Conservation (phyloP, 2,888 invertebrate genomes). For the Trileptium ribeirensis region DNA sequence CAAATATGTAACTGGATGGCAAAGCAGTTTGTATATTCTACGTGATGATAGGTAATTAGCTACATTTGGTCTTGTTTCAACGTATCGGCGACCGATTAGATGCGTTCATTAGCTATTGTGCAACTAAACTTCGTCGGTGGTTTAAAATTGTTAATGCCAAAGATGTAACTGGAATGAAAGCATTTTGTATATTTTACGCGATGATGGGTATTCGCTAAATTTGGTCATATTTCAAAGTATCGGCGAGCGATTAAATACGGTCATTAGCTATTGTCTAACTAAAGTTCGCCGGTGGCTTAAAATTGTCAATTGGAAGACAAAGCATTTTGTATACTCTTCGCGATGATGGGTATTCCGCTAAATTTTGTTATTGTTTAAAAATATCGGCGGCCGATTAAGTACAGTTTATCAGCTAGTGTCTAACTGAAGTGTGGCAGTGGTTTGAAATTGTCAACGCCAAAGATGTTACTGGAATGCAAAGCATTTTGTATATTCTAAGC, state of each 20-base stretch:
- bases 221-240: constrained; percentile 98
- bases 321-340: constrained; percentile 79
- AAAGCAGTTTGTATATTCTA: constrained; percentile 85
- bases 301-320: constrained; percentile 72
- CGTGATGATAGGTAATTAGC: constrained; percentile 76
- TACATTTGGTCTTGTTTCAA: constrained; percentile 96
- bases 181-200: constrained; percentile 77
- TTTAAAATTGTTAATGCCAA: no score
- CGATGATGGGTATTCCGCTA: constrained; percentile 80
- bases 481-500: constrained; percentile 76
- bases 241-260: constrained; percentile 92
- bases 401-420: constrained; percentile 62
- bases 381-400: constrained; percentile 88
- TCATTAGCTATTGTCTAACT: constrained; percentile 52
- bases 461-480: no score
- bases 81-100: constrained; percentile 88
- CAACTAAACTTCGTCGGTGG: constrained; percentile 10
- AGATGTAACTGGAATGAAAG: no score
- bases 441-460: no score
- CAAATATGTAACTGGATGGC: constrained; percentile 67
- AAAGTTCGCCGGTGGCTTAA: constrained; percentile 21
- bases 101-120: constrained; percentile 62
- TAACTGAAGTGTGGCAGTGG: constrained; percentile 16
- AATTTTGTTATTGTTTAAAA: constrained; percentile 95
- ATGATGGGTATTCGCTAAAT: constrained; percentile 85